Base-by-base conservation (phyloP, 2,797 vertebrate genomes). In the Momotus momota region DNA sequence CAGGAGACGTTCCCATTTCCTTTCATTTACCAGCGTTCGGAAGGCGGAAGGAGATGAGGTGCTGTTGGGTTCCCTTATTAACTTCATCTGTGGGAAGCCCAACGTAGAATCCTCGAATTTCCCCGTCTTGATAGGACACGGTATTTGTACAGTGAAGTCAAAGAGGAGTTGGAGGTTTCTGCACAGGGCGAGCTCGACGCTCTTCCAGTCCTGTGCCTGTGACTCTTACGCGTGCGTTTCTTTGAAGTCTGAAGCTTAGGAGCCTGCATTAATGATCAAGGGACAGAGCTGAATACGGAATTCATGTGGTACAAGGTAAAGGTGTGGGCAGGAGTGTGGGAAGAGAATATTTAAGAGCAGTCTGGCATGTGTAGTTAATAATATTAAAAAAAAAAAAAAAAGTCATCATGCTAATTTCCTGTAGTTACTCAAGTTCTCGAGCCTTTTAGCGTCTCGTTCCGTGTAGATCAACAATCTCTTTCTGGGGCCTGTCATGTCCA, bases 261-360 rank as follows among this genome's bases (percentile, higher is more conserved):
- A 96, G 94, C 75, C 95, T 96, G 96, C 94, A 95, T 96, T 96
- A 93, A 94, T 96, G 96, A 96, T 96, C 96, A 96, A 96, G 95
- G 82, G 82, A 20, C 87, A 75, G 72, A 83, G 81, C 72, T 84
- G 91, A 94, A 81, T 69, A 22, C 2, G 0, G 79, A 90, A 93
- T 91, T 93, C 3, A 2, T 81, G 41, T 62, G 87, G 73, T 79
- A 84, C 2, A 84, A 95, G 85, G 95, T 73, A 84, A 95, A 95
- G 91, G 73, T 93, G 88, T 94, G 88, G 69, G 62, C 48, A 72
- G 69, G 70, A 88, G 72, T 95, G 89, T 91, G 95, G 93, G 85
- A 88, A 84, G 96, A 29, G 62, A 91, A 69, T 75, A 75, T 88
- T 83, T 73, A 75, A 51, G 77, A 86, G 85, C 74, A 82, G 93